Conservation (phyloP, 2,888 invertebrate species). For the Folsomia manolachei region DNA sequence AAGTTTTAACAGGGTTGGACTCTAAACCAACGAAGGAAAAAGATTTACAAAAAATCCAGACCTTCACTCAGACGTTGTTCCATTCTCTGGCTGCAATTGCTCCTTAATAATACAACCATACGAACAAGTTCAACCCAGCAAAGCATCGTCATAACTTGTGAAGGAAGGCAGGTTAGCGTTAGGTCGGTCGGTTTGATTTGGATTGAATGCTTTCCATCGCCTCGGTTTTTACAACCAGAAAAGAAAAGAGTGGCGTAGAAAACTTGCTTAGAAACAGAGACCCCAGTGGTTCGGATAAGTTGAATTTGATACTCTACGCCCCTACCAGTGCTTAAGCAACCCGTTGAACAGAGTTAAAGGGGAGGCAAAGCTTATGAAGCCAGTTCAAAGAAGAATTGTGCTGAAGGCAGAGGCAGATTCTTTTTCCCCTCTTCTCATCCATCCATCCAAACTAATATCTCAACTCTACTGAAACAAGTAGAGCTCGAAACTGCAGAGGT, state of each 20-base stretch:
- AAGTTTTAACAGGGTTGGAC: background rate
- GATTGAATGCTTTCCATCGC: background rate
- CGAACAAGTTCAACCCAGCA: background rate
- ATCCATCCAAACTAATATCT: too few relatives aligned
- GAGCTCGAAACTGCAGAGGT: too few relatives aligned
- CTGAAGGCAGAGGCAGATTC: slow-evolving; percentile 2
- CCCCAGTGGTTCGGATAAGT: background rate
- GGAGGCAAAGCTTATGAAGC: slow-evolving; percentile 7
- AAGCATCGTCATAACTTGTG: too few relatives aligned
- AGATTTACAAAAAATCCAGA: background rate
- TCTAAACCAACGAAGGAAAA: too few relatives aligned
- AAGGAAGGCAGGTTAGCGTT: too few relatives aligned
- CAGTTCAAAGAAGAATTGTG: slow-evolving; percentile 11
- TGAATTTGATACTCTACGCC: background rate
- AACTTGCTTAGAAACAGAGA: background rate
- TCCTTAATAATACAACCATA: background rate
- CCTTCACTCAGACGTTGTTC: background rate
- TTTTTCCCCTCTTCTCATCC: background rate
- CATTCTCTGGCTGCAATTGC: background rate
- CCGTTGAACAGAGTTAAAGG: slow-evolving; percentile 8
- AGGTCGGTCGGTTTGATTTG: background rate
- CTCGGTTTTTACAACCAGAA: slow-evolving; percentile 8
- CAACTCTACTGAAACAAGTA: too few relatives aligned
- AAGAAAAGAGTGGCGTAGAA: slow-evolving; percentile 5
- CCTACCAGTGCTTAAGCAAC: slow-evolving; percentile 11